Conservation (phyloP, 2,888 invertebrate genomes). For the Gari tellinella region DNA sequence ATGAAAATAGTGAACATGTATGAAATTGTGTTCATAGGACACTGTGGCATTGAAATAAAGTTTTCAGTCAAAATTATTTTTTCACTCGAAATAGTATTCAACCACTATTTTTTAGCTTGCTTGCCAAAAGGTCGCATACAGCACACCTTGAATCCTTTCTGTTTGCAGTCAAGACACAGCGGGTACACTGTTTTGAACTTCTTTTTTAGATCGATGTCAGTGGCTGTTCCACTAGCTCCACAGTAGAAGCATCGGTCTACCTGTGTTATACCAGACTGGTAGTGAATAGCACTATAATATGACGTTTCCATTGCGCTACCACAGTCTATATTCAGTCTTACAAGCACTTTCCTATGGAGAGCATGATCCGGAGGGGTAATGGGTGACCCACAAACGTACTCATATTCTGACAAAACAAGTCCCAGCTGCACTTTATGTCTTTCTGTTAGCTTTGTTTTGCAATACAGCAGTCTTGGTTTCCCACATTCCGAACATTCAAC, state of each 20-base stretch:
- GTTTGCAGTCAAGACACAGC: not conserved
- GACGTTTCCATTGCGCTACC: constrained; percentile 7
- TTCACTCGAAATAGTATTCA: no score
- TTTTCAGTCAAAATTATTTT: no score
- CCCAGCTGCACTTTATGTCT: no score
- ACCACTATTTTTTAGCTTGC: no score
- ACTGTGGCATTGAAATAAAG: no score
- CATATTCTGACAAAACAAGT: no score
- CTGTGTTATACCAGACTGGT: not conserved
- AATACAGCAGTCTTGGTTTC: not conserved
- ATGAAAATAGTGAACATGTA: no score
- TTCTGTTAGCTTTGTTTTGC: not conserved
- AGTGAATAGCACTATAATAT: not conserved
- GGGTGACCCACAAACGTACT: no score
- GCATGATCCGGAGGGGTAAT: not conserved
- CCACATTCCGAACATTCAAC: not conserved
- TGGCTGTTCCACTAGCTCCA: not conserved
- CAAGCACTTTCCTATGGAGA: constrained; percentile 4
- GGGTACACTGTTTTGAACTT: constrained; percentile 2
- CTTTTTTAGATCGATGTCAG: not conserved
- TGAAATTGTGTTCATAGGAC: no score
- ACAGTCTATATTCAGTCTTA: constrained; percentile 6
- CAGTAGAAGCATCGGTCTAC: not conserved
- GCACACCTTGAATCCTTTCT: not conserved
- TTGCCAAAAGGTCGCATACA: not conserved